Conservation (phyloP, 1,140 invertebrate genomes). For the Scaptomyza pallida region DNA sequence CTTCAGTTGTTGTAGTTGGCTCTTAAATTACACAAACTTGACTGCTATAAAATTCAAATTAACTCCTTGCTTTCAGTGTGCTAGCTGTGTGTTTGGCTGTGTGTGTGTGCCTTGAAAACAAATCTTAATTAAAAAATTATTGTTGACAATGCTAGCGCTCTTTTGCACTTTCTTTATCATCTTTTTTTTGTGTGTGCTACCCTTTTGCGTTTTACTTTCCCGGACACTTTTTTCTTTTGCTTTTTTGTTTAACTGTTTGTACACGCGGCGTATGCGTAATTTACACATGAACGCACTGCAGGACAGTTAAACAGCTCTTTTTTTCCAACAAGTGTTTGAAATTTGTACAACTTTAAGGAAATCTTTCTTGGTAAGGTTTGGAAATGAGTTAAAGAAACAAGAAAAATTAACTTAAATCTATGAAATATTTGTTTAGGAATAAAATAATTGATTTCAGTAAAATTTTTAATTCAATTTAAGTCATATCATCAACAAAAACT, state of each 20-base stretch:
- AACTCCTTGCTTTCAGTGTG: conserved; percentile 54
- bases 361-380: no score
- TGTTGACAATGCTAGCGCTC: conserved; percentile 71
- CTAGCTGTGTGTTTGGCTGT: conserved; percentile 3
- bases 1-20: conserved; percentile 38
- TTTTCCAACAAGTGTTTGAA: conserved; percentile 62
- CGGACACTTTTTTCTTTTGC: not conserved
- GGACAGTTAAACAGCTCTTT: conserved; percentile 55
- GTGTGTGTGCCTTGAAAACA: conserved; percentile 55
- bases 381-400: no score
- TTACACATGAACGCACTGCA: conserved; percentile 26
- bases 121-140: conserved; percentile 82
- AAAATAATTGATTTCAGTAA: no score
- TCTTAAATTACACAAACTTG: conserved; percentile 79
- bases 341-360: not conserved
- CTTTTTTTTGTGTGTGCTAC: not conserved
- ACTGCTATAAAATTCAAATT: conserved; percentile 82
- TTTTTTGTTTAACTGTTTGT: no score
- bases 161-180: not conserved
- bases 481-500: no score
- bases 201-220: conserved; percentile 1
- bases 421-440: no score
- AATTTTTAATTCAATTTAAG: no score
- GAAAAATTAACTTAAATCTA: no score
- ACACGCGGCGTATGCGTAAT: conserved; percentile 34